A percentile compares a stretch with the other conserved stretches of the same genome.
Evolutionary conservation across 2,888 invertebrate species (phyloP).

Genomic region (Erebia aethiops): DNA sequence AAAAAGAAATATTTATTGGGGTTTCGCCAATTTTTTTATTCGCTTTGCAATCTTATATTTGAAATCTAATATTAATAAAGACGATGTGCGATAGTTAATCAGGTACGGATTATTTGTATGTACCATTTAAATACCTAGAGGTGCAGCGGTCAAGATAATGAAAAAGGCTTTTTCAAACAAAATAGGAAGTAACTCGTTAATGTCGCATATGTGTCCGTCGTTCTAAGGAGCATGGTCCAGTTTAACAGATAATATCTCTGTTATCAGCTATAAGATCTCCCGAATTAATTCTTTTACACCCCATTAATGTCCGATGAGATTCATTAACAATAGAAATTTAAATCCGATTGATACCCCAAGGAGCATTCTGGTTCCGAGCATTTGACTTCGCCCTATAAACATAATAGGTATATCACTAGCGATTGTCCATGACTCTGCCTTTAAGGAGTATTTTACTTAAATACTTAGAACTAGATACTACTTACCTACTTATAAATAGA

Average conservation of each 20-base stretch:
- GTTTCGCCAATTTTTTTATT: no score
- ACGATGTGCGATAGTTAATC: no score
- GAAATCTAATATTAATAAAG: no score
- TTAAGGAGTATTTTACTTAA: not conserved
- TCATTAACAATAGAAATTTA: conserved; percentile 75
- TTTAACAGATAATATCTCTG: conserved; percentile 64
- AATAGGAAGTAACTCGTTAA: conserved; percentile 69
- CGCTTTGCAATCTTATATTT: no score
- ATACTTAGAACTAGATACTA: no score
- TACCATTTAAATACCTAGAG: no score
- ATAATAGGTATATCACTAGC: conserved; percentile 36
- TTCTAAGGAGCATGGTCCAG: conserved; percentile 51
- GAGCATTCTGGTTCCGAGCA: conserved; percentile 65
- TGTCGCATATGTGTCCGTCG: conserved; percentile 47
- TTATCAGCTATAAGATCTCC: conserved; percentile 67
- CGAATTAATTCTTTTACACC: conserved; percentile 77
- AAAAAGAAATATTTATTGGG: not conserved
- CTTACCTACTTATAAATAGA: no score
- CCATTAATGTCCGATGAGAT: conserved; percentile 71
- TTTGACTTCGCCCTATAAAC: conserved; percentile 64
- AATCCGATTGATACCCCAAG: conserved; percentile 66
- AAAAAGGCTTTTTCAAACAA: conserved; percentile 32
- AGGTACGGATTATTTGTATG: no score
- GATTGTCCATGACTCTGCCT: not conserved
- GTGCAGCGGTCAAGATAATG: no score